Conservation (phyloP, 1,140 invertebrate species). For the Drosophila jambulina region DNA sequence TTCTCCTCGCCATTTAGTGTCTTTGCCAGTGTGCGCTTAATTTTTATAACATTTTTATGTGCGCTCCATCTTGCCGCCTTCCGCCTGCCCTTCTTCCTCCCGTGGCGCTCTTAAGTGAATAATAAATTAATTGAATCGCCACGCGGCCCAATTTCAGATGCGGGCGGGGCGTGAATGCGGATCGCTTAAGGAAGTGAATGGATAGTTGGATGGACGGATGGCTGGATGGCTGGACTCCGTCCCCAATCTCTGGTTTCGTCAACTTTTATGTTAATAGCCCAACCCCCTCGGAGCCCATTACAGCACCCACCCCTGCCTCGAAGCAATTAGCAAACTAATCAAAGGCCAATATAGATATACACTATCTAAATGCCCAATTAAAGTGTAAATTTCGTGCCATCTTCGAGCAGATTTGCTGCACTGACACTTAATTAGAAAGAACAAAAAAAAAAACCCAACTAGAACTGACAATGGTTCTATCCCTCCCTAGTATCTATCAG, state of each 20-base stretch:
- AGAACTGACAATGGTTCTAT: constrained; percentile 43
- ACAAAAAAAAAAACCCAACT: neutral
- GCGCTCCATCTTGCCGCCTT: constrained; percentile 11
- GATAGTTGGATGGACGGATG: neutral
- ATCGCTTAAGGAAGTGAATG: constrained; percentile 16
- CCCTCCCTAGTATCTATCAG: constrained; percentile 41
- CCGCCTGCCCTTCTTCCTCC: constrained; percentile 5
- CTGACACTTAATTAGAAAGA: constrained; percentile 79
- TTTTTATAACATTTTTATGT: constrained; percentile 82
- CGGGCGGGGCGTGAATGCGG: constrained; percentile 13
- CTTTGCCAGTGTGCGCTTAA: constrained; percentile 59
- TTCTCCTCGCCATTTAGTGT: constrained; percentile 14
- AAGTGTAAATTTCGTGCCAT: constrained; percentile 67
- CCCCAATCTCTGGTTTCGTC: constrained; percentile 36
- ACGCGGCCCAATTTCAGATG: constrained; percentile 67
- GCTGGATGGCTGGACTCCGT: neutral
- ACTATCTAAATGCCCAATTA: constrained; percentile 76
- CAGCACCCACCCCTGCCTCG: neutral
- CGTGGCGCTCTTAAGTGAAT: constrained; percentile 75
- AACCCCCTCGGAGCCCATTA: neutral
- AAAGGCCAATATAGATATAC: constrained; percentile 55
- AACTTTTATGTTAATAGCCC: constrained; percentile 70
- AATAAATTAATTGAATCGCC: constrained; percentile 82
- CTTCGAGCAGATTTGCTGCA: constrained; percentile 55
- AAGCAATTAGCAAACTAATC: constrained; percentile 67